Percentiles rank a stretch among this genome's conserved stretches.
Evolutionary conservation across 2,113 vertebrate genomes (phyloP).

Genomic region (Zosterops pallidus): DNA sequence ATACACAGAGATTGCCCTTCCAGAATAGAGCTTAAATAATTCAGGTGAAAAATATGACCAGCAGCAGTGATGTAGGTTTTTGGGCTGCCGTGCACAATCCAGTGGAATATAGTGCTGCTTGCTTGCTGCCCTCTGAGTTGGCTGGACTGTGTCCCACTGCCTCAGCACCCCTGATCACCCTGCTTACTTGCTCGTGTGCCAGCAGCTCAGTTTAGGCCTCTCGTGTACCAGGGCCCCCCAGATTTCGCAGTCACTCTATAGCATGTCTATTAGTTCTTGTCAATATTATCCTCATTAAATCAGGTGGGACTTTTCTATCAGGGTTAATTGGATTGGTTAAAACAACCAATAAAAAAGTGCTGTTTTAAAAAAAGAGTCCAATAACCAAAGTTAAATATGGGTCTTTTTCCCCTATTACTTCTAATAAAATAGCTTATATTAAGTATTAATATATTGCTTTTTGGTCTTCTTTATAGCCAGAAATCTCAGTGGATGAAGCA

Average conservation of each 20-base stretch:
- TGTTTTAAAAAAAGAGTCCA: neutral
- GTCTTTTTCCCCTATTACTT: neutral
- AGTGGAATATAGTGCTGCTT: neutral
- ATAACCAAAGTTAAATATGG: neutral
- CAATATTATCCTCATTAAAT: neutral
- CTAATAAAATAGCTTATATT: neutral
- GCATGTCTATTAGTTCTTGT: neutral
- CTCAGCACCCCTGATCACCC: neutral
- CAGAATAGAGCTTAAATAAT: conserved; percentile 11
- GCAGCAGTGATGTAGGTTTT: neutral
- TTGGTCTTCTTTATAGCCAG: neutral
- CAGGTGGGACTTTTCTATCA: neutral
- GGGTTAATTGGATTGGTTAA: conserved; percentile 3
- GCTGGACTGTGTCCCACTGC: neutral
- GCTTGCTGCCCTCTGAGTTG: neutral
- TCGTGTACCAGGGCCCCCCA: rapidly evolving
- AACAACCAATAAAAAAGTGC: neutral
- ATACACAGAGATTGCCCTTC: neutral
- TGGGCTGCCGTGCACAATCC: neutral
- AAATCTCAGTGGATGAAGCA: neutral
- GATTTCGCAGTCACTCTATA: neutral
- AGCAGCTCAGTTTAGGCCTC: neutral
- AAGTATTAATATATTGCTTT: neutral
- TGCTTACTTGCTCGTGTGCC: neutral
- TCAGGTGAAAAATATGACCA: neutral